These are phyloP conservation scores for Spea multiplicata DNA, from an alignment of 2,113 vertebrate genomes.

Conservation along the genomic window DNA sequence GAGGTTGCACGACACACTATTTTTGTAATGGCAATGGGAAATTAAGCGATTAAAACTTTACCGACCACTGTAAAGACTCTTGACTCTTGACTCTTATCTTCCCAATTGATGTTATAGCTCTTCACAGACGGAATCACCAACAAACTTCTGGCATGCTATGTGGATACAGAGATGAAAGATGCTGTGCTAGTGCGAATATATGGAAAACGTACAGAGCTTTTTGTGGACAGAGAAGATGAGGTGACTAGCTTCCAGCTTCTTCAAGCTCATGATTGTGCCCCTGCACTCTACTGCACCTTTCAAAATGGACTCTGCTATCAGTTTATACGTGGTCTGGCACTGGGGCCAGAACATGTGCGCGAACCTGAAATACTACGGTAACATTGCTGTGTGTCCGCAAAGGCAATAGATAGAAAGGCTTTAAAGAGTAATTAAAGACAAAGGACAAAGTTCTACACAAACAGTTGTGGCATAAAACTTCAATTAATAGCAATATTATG, in stretches of 20 bases:
- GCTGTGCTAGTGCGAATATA: constrained; percentile 91
- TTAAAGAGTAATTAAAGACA: no score
- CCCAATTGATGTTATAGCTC: constrained; percentile 62
- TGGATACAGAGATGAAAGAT: constrained; percentile 77
- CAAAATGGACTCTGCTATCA: constrained; percentile 96
- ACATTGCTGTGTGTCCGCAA: neutral
- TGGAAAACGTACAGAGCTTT: constrained; percentile 87
- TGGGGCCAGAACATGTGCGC: constrained; percentile 82
- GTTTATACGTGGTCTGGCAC: constrained; percentile 86
- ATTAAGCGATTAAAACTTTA: no score
- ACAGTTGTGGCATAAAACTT: no score
- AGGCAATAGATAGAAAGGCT: no score
- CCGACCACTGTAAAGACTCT: no score
- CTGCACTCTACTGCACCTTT: constrained; percentile 93
- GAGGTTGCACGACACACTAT: no score
- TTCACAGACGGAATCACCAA: constrained; percentile 98
- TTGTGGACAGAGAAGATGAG: constrained; percentile 93
- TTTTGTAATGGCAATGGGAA: no score
- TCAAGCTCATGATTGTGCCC: constrained; percentile 86
- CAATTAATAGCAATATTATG: no score
- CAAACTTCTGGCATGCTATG: constrained; percentile 91
- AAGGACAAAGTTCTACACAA: no score
- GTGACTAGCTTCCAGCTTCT: constrained; percentile 94
- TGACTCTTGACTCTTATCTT: neutral
- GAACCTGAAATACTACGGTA: constrained; percentile 87